Evolutionary conservation across 2,113 vertebrate species (phyloP), one percentile per base, ranked within the genome.

Genomic region (Myanophis thanlyinensis): DNA sequence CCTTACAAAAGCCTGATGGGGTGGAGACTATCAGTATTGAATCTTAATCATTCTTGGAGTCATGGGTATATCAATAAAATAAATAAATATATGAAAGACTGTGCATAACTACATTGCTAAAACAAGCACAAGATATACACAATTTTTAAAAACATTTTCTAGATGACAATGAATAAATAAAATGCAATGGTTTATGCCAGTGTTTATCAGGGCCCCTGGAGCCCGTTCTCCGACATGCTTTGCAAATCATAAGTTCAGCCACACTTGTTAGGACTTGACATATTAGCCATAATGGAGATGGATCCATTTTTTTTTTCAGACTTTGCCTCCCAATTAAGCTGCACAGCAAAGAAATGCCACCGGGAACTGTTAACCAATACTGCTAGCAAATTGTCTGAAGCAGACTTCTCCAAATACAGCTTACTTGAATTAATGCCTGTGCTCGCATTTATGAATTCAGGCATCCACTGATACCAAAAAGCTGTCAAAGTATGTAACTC

Each of bases 231-330:
- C 23, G 3, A 23, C 85, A 54, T 18, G 6, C 53, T 92, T 62
- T 86, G 46, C 46, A 84, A 47, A 89, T 88, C 59, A 80, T 25
- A 88, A 52, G 87, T 48, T 89, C 91, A n/a, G 87, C 87, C 62
- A 54, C 87, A 89, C 35, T 88, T 88, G 91, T 67, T 80, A 59
- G 80, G 5, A 25, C 85, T 90, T 84, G 92, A 93, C 88, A 51
- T 93, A 85, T 93, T 93, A 93, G 88, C 88, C 62, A 93, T 90
- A 93, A 93, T 89, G 23, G 80, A 85, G 92, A 93, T 86, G 80
- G 92, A 93, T 90, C 80, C 92, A 90, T 93, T 90, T 87, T 80
- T 56, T 56, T 59, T 44, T 80, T 47, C 89, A 88, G 84, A 53
- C 84, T 89, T 85, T 20, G 56, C 80, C 47, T 91, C 93, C 87